These are phyloP conservation scores for Glomeris maerens DNA, from an alignment of 1,140 invertebrate genomes.

Conservation along the genomic window DNA sequence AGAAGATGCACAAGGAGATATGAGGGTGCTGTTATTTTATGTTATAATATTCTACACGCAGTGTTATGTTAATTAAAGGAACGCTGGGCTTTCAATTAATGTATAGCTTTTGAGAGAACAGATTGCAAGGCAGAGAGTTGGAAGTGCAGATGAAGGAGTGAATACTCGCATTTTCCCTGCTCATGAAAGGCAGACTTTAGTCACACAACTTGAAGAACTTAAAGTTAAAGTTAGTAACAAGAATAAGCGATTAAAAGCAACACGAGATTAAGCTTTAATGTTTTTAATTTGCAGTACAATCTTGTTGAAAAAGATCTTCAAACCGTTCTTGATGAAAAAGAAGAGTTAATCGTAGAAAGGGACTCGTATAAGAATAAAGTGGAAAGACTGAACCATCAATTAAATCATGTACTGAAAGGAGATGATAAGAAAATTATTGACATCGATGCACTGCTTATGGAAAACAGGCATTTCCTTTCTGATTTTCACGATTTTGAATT, in stretches of 20 bases:
- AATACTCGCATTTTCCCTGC: constrained; percentile 30
- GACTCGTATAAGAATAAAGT: constrained; percentile 75
- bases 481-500: not conserved
- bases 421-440: constrained; percentile 46
- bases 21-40: constrained; percentile 38
- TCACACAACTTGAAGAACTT: constrained; percentile 48
- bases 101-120: constrained; percentile 32
- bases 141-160: constrained; percentile 30
- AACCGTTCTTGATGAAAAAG: constrained; percentile 65
- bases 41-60: not conserved
- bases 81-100: constrained; percentile 10
- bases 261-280: constrained; percentile 10
- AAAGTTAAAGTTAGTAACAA: constrained; percentile 40
- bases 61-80: constrained; percentile 2
- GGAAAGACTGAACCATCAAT: constrained; percentile 63
- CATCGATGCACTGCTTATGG: constrained; percentile 61
- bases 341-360: constrained; percentile 61
- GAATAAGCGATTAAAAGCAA: constrained; percentile 5
- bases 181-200: constrained; percentile 47
- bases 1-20: constrained; percentile 53
- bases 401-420: constrained; percentile 53
- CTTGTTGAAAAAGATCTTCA: constrained; percentile 59
- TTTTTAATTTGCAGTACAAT: constrained; percentile 33
- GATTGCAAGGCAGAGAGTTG: constrained; percentile 30
- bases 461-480: constrained; percentile 44